Percentiles rank a stretch among this genome's conserved stretches.
Evolutionary conservation across 2,797 vertebrate species (phyloP).

Genomic region (Crotalus adamanteus): DNA sequence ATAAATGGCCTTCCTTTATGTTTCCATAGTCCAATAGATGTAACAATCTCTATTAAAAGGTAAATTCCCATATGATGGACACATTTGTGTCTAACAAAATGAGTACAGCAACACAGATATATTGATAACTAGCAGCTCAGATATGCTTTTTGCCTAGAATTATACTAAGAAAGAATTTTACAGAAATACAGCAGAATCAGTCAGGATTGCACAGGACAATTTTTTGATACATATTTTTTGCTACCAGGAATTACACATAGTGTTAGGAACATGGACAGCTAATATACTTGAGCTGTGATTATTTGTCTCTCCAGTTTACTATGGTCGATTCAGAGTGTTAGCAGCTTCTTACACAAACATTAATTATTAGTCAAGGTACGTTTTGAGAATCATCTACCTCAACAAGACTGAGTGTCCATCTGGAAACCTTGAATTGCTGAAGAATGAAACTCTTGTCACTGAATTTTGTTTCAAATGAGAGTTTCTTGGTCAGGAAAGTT

Average conservation of each 20-base stretch:
- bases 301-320: not conserved
- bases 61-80: not conserved
- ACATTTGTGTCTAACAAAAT: not conserved
- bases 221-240: not conserved
- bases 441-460: not conserved
- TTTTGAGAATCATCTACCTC: not conserved
- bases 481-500: too few species aligned
- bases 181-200: not conserved
- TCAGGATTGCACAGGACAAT: not conserved
- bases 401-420: not conserved
- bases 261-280: not conserved
- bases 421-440: not conserved
- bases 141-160: not conserved
- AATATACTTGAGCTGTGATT: not conserved
- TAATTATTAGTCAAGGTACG: not conserved
- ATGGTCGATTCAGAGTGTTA: not conserved
- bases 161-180: not conserved
- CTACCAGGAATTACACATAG: not conserved
- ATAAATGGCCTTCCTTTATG: slow-evolving; percentile 27
- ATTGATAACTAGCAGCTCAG: not conserved
- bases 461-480: not conserved
- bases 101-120: not conserved
- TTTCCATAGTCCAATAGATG: rapidly evolving
- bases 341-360: not conserved
- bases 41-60: not conserved